Conservation (phyloP, 2,113 vertebrate genomes). For the Theristicus caerulescens region DNA sequence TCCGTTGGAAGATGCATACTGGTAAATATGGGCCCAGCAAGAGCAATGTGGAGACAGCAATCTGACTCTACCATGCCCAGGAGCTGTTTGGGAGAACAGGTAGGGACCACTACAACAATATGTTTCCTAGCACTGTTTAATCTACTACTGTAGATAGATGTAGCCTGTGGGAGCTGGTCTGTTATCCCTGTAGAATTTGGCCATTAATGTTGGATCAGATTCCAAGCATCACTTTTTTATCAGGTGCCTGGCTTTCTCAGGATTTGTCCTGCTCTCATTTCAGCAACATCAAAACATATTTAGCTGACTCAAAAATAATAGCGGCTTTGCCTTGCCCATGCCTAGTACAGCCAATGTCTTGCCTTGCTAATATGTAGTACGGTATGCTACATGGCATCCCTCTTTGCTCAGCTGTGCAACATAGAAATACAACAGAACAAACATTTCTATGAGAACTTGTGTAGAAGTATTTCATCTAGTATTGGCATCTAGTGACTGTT, state of each 20-base stretch:
- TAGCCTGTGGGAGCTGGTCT: not conserved
- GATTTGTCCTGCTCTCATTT: not conserved
- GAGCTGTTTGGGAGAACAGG: not conserved
- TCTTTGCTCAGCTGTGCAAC: not conserved
- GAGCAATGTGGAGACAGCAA: not conserved
- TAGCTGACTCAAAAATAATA: not conserved
- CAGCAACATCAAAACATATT: not conserved
- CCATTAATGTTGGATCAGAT: not conserved
- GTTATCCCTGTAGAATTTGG: not conserved
- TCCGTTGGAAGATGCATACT: not conserved
- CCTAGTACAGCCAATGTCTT: not conserved
- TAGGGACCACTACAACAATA: not conserved
- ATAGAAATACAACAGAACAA: not conserved
- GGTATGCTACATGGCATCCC: not conserved
- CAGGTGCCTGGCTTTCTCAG: not conserved
- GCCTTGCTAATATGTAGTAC: not conserved
- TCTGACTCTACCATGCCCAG: not conserved
- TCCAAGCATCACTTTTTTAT: not conserved
- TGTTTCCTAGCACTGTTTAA: not conserved
- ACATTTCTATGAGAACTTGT: not conserved
- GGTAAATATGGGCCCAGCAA: not conserved
- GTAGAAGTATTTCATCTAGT: conserved; percentile 9
- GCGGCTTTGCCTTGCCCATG: not conserved
- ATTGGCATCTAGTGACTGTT: not conserved
- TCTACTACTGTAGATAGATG: not conserved